Conservation (phyloP, 2,797 vertebrate species). For the Phoeniculus purpureus region DNA sequence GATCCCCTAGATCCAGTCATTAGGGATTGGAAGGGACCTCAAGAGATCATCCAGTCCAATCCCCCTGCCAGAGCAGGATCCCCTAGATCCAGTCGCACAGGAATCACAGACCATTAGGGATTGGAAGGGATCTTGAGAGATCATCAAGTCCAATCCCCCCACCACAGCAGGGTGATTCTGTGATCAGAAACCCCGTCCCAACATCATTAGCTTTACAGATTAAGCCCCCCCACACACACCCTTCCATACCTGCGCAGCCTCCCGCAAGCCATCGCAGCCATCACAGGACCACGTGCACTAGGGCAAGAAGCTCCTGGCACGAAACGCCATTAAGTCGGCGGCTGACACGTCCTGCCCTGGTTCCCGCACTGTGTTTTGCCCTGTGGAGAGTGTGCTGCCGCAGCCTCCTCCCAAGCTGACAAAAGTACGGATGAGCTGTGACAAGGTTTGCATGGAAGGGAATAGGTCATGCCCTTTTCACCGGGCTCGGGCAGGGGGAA, state of each 20-base stretch:
- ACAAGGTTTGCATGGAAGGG: constrained; percentile 69
- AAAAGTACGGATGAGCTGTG: constrained; percentile 68
- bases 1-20: too few relatives aligned
- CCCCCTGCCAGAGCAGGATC: too few relatives aligned
- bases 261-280: not conserved
- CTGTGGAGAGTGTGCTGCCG: constrained; percentile 65
- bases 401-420: constrained; percentile 60
- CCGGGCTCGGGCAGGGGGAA: constrained; percentile 58
- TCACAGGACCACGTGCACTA: accelerated
- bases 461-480: constrained; percentile 73
- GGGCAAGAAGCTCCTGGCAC: constrained; percentile 55
- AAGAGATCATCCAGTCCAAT: too few relatives aligned
- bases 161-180: too few relatives aligned
- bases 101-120: too few relatives aligned
- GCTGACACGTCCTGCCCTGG: constrained; percentile 65
- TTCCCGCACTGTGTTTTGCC: constrained; percentile 67
- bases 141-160: too few relatives aligned
- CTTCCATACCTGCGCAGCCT: accelerated
- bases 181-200: not conserved
- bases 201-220: not conserved
- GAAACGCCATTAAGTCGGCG: constrained; percentile 59
- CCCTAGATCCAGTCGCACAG: too few relatives aligned
- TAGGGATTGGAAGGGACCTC: too few relatives aligned
- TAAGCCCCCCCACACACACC: not conserved
- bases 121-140: too few relatives aligned